phyloP scores from a whole-genome alignment of 1,140 invertebrate genomes.

The Pristionchus pacificus region DNA sequence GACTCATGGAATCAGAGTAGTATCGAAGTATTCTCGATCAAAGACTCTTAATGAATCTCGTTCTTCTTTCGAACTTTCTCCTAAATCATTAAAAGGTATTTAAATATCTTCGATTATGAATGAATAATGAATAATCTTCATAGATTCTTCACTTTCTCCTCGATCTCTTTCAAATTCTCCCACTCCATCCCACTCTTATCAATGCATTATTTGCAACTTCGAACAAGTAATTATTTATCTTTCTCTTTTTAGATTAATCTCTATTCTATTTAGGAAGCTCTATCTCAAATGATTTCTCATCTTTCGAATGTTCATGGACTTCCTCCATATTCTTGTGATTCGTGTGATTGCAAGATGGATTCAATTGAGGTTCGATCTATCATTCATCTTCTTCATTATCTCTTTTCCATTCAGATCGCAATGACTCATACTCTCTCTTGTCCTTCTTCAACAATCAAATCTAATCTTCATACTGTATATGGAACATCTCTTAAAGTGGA shows the following conservation, averaged over 20 bases:
- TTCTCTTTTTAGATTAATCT: no score
- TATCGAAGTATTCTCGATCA: conserved; percentile 53
- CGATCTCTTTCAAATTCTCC: neutral
- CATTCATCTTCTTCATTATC: no score
- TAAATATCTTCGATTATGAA: neutral
- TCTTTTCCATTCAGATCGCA: neutral
- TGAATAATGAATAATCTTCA: no score
- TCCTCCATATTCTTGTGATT: neutral
- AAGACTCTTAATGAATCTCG: conserved; percentile 32
- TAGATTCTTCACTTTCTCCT: neutral
- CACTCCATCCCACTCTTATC: neutral
- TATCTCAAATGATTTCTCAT: neutral
- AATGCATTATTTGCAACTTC: neutral
- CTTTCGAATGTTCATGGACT: neutral
- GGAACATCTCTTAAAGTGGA: neutral
- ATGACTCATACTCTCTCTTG: neutral
- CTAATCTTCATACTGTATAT: neutral
- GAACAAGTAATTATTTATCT: neutral
- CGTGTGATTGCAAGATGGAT: no score
- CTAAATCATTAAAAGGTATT: neutral
- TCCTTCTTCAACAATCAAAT: neutral
- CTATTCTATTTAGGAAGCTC: neutral
- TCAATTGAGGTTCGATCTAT: no score
- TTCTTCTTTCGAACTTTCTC: neutral
- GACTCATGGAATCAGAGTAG: conserved; percentile 57